Percentiles rank a stretch among this genome's conserved stretches.
phyloP scores from a whole-genome alignment of 2,888 invertebrate genomes.

The Xestia rhomboidea region DNA sequence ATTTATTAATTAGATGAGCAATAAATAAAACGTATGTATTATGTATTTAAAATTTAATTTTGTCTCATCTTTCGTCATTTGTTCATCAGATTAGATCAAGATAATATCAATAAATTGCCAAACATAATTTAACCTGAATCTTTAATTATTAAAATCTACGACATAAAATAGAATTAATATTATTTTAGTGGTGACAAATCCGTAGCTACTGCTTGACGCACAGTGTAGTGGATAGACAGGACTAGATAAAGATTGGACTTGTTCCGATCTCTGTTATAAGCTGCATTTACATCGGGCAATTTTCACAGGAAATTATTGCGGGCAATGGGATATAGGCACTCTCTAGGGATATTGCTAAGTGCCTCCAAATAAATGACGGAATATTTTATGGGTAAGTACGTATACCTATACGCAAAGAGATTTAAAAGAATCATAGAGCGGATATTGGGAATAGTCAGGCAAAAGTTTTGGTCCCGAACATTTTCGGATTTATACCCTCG shows the following conservation, averaged over 20 bases:
- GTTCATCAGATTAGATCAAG: conserved; percentile 26
- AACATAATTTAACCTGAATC: conserved; percentile 19
- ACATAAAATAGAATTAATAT: conserved; percentile 24
- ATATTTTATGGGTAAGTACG: not conserved
- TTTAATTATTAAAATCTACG: conserved; percentile 21
- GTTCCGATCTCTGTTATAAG: not conserved
- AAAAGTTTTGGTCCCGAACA: too few species aligned
- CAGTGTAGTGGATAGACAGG: not conserved
- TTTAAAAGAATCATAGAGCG: too few species aligned
- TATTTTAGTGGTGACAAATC: conserved; percentile 44
- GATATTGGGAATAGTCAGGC: too few species aligned
- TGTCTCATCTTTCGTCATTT: conserved; percentile 5
- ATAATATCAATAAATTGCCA: conserved; percentile 17
- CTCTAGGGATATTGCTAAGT: not conserved
- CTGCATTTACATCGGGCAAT: not conserved
- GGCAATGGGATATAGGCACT: too few species aligned
- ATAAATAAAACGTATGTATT: conserved; percentile 32
- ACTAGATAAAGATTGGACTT: conserved; percentile 10
- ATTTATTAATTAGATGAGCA: conserved; percentile 27
- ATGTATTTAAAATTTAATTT: conserved; percentile 26
- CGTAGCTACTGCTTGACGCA: conserved; percentile 43
- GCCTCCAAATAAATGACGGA: not conserved
- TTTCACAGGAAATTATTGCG: too few species aligned
- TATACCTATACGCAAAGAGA: not conserved
- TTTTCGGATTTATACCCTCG: too few species aligned